Evolutionary conservation across 1,140 invertebrate species (phyloP).

Genomic region (Drosophila bocqueti): DNA sequence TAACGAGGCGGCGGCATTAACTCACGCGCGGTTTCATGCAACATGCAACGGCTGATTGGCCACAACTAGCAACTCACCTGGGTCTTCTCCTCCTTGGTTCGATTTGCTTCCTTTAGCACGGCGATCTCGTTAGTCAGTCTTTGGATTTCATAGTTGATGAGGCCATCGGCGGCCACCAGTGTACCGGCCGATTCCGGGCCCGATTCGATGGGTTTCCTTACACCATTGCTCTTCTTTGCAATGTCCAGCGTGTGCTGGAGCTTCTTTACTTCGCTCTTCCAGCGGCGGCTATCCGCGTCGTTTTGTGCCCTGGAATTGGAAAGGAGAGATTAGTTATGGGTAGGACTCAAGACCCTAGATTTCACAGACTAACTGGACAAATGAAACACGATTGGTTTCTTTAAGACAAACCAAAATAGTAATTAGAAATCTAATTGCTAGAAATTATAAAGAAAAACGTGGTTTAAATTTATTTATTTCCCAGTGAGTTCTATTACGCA

Average conservation of each 20-base stretch:
- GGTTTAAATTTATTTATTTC: background rate
- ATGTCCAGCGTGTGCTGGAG: conserved; percentile 72
- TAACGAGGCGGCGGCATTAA: conserved; percentile 47
- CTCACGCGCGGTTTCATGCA: conserved; percentile 36
- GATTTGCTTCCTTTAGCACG: conserved; percentile 80
- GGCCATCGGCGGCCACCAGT: conserved; percentile 63
- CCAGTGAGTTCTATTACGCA: background rate
- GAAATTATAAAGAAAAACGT: background rate
- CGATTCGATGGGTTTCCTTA: conserved; percentile 59
- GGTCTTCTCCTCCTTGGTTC: conserved; percentile 78
- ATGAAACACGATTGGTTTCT: background rate
- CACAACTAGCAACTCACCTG: conserved; percentile 62
- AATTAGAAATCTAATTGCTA: too few species aligned
- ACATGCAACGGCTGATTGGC: conserved; percentile 38
- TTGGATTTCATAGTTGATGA: conserved; percentile 82
- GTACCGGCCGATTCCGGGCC: conserved; percentile 41
- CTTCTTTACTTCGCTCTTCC: conserved; percentile 80
- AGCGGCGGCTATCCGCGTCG: conserved; percentile 81
- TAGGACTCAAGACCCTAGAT: background rate
- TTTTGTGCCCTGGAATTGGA: conserved; percentile 72
- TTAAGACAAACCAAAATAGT: background rate
- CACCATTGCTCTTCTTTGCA: conserved; percentile 65
- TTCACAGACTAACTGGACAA: background rate
- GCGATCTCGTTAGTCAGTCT: conserved; percentile 84
- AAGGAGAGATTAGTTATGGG: background rate